Evolutionary conservation across 2,113 vertebrate genomes (phyloP).

Genomic region (Carassius auratus): DNA sequence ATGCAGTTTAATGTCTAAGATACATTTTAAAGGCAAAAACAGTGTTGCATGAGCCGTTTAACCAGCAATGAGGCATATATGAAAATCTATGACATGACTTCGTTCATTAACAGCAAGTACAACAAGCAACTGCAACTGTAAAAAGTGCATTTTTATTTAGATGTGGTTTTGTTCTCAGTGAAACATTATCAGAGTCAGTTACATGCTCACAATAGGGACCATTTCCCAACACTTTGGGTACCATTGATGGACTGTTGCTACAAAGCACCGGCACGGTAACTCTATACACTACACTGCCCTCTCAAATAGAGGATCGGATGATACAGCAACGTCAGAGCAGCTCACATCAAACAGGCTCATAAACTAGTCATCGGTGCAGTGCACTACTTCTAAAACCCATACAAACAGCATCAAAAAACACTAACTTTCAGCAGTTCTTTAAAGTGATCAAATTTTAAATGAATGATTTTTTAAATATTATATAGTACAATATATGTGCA

Average conservation of each 20-base stretch:
- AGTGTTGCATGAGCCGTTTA: background rate
- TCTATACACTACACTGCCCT: constrained; percentile 33
- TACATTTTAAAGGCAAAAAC: background rate
- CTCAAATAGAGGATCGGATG: constrained; percentile 45
- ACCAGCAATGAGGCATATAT: background rate
- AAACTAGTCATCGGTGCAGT: background rate
- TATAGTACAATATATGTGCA: background rate
- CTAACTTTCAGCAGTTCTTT: background rate
- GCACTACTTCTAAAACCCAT: background rate
- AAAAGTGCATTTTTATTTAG: background rate
- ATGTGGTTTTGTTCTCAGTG: background rate
- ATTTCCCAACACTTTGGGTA: constrained; percentile 40
- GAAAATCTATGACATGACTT: background rate
- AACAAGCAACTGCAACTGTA: background rate
- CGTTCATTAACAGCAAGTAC: background rate
- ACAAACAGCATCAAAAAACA: background rate
- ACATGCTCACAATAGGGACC: constrained; percentile 48
- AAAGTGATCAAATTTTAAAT: background rate
- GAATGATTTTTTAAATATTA: background rate
- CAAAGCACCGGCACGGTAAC: constrained; percentile 38
- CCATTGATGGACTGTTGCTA: constrained; percentile 28
- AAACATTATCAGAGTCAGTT: constrained; percentile 42
- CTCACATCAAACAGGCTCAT: constrained; percentile 19
- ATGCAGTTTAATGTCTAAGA: background rate
- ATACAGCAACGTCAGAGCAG: constrained; percentile 37